Conservation (phyloP, 2,797 vertebrate species). For the Rallus crepitans region DNA sequence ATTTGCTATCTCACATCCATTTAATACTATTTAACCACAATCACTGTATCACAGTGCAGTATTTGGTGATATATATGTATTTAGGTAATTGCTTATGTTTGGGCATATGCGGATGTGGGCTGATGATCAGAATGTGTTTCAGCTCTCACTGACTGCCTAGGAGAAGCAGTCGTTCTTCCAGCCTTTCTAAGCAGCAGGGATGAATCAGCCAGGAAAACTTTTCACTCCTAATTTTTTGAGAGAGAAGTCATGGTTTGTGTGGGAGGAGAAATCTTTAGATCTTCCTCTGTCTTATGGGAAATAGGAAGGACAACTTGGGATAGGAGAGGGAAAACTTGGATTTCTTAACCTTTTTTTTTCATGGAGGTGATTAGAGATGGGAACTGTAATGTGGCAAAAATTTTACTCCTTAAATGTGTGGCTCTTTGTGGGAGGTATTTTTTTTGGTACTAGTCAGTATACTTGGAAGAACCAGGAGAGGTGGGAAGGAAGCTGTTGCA, state of each 20-base stretch:
- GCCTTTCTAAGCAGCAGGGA: background rate
- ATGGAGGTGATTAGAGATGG: background rate
- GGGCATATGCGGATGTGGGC: background rate
- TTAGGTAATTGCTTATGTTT: background rate
- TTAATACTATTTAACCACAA: too few relatives aligned
- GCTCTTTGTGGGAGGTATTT: background rate
- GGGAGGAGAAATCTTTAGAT: background rate
- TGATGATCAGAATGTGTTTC: background rate
- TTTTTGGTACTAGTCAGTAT: background rate
- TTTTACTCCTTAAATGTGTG: background rate
- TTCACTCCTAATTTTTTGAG: background rate
- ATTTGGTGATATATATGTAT: background rate
- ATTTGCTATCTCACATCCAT: background rate
- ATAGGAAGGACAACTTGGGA: background rate
- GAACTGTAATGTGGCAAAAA: background rate
- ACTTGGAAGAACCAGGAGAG: background rate
- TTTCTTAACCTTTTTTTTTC: background rate
- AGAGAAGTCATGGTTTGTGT: background rate
- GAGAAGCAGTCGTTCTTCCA: background rate
- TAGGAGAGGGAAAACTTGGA: background rate
- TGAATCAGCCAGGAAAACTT: background rate
- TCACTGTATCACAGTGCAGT: background rate
- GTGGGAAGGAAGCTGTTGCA: background rate
- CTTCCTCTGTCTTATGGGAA: background rate
- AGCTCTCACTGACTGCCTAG: background rate